Percentiles rank a stretch among this genome's conserved stretches.
These are phyloP conservation scores for Stigmatopora nigra DNA, from an alignment of 2,113 vertebrate genomes.

Conservation along the genomic window DNA sequence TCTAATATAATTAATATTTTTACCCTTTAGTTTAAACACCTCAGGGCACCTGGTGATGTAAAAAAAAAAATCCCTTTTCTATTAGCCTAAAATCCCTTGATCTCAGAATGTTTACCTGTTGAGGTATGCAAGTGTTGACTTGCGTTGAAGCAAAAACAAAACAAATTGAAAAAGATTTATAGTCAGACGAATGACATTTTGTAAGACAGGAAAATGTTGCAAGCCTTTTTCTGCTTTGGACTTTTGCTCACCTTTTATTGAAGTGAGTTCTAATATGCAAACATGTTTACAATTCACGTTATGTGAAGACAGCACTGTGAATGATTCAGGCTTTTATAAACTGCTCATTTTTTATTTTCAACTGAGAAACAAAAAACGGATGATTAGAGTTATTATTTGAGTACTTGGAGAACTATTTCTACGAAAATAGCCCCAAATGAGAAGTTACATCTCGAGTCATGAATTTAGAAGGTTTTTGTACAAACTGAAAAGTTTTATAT, in stretches of 20 bases:
- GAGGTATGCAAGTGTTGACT: conserved; percentile 54
- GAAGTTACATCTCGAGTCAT: conserved; percentile 29
- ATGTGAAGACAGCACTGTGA: conserved; percentile 64
- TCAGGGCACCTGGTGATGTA: not conserved
- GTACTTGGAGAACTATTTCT: conserved; percentile 43
- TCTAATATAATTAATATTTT: conserved; percentile 6
- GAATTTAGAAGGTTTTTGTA: conserved; percentile 58
- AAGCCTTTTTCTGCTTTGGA: conserved; percentile 1
- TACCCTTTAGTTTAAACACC: conserved; percentile 3
- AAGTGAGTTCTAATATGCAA: conserved; percentile 48
- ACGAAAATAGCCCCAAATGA: conserved; percentile 28
- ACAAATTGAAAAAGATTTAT: conserved; percentile 6
- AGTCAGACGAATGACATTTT: conserved; percentile 7
- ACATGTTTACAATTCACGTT: conserved; percentile 60
- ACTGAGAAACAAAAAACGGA: conserved; percentile 21
- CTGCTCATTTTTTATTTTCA: conserved; percentile 32
- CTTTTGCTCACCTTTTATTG: conserved; percentile 42
- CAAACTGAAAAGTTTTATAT: conserved; percentile 61
- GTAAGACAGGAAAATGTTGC: conserved; percentile 17
- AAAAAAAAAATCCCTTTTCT: no score
- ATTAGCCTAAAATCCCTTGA: conserved; percentile 20
- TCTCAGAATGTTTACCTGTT: conserved; percentile 4
- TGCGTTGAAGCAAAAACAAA: conserved; percentile 36
- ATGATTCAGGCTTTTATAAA: conserved; percentile 46
- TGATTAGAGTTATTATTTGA: conserved; percentile 35